Base-by-base conservation (phyloP, 2,888 invertebrate genomes). In the Fissipunctia ypsillon region DNA sequence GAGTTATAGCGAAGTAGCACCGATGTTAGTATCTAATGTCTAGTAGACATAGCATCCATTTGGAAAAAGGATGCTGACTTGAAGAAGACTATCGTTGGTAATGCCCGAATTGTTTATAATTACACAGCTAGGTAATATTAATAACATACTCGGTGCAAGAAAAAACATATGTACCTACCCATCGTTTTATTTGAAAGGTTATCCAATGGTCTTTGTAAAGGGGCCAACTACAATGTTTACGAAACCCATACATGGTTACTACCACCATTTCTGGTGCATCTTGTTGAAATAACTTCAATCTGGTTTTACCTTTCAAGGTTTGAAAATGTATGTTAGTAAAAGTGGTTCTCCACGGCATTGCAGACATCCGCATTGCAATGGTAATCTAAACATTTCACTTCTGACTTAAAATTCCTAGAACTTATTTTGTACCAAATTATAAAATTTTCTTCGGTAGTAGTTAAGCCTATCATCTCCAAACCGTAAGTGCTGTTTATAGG, bases 341-440 rank as follows among this genome's bases (percentile, higher is more conserved):
- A 78, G 76, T 76, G 57, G 50, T 78, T 57, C 31, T 38, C 28
- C 9, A 45, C 41, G n/a, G 16, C 56, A 57, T 76, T 57, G 48
- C 22, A 31, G 78, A 45, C 19, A 52, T 70, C 76, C 63, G 71
- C 71, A 64, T 71, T 59, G 57, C 76, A 59, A 76, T 57, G 63
- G 43, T 59, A 38, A 64, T 63, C 25, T 14, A 5, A 25, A 16
- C 35, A 57, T 63, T 43, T 50, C 16, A 50, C 50, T 65, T 41
- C 5, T 35, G n/a, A 25, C 35, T 35, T 38, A 3, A 0, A 10
- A 60, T 52, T 54, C 41, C 3, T 50, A n/a, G 12, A 57, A 35
- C 3, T n/a, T 38, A 2, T 35, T 68, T 54, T 35, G 31, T 10
- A 14, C 19, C 3, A 28, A 38, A 38, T 38, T 38, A 12, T 12